Evolutionary conservation across 2,113 vertebrate genomes (phyloP).

Genomic region (Bagarius yarrelli): DNA sequence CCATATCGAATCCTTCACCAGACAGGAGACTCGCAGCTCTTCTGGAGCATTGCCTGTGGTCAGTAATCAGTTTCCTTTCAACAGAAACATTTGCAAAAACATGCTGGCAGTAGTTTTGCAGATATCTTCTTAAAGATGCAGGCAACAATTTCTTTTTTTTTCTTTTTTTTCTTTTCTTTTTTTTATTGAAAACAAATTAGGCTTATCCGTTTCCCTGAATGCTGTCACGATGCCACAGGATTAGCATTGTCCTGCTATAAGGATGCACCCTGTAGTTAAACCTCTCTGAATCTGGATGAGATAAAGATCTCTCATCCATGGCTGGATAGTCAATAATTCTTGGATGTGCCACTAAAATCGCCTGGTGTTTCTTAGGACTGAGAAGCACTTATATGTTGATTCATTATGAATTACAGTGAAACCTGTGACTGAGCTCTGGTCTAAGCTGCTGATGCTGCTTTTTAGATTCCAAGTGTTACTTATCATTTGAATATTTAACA

Average conservation of each 20-base stretch:
- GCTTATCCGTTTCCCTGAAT: neutral
- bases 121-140: no score
- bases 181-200: neutral
- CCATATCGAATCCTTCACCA: constrained; percentile 95
- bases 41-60: constrained; percentile 94
- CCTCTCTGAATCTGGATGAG: neutral
- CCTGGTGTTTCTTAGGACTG: neutral
- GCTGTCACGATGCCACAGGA: neutral
- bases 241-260: neutral
- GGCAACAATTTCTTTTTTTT: neutral
- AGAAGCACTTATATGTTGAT: neutral
- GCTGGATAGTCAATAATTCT: neutral
- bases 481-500: neutral
- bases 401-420: neutral
- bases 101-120: neutral
- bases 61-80: constrained; percentile 48
- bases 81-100: neutral
- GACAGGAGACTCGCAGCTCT: constrained; percentile 91
- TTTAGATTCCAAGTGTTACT: neutral
- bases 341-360: neutral
- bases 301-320: neutral
- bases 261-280: neutral
- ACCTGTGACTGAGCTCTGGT: neutral
- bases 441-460: neutral
- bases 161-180: neutral